Evolutionary conservation across 2,797 vertebrate species (phyloP).

Genomic region (Tokudaia muenninki): DNA sequence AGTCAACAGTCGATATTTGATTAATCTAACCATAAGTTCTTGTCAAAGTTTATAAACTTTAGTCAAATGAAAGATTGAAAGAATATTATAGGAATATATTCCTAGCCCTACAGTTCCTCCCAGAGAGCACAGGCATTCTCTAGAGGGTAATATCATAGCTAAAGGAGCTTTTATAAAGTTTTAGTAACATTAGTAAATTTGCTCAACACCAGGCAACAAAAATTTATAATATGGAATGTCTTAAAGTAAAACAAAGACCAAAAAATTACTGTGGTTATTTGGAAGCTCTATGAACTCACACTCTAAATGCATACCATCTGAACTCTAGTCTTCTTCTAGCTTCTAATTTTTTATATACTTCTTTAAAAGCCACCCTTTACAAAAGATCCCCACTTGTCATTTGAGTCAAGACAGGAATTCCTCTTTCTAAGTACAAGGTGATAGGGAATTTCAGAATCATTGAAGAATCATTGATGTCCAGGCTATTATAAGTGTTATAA

Average conservation of each 20-base stretch:
- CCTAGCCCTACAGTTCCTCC: not conserved
- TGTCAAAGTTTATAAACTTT: not conserved
- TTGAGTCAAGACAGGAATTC: conserved; percentile 34
- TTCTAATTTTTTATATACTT: conserved; percentile 42
- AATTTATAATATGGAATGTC: not conserved
- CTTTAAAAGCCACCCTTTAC: conserved; percentile 44
- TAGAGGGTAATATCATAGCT: not conserved
- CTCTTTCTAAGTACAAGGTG: conserved; percentile 31
- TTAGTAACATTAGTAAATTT: not conserved
- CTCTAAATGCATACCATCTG: conserved; percentile 14
- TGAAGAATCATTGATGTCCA: conserved; percentile 54
- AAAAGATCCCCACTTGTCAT: conserved; percentile 48
- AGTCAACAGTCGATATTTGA: not conserved
- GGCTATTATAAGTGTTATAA: not conserved
- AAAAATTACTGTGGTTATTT: not conserved
- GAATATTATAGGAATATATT: not conserved
- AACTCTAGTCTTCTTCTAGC: not conserved
- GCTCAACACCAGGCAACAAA: not conserved
- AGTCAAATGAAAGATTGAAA: not conserved
- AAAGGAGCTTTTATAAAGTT: not conserved
- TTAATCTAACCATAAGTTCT: not conserved
- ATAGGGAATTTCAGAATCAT: conserved; percentile 60
- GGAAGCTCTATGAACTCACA: not conserved
- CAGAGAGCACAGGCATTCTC: not conserved
- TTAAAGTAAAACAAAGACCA: conserved; percentile 1